phyloP scores from a whole-genome alignment of 1,140 invertebrate genomes.

The Gonatopus flavifemur region DNA sequence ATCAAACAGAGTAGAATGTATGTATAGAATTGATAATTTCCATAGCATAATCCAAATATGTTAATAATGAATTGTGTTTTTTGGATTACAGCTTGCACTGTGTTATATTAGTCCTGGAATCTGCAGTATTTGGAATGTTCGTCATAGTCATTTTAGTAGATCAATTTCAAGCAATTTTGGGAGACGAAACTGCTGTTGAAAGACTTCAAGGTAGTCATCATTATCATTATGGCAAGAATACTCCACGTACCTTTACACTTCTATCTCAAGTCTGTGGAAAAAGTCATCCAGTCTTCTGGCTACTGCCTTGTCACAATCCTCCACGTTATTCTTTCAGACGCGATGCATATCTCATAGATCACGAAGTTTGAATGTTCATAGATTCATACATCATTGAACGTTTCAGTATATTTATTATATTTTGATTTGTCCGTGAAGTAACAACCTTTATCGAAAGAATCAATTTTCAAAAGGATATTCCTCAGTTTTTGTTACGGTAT shows the following conservation, averaged over 20 bases:
- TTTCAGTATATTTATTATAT: background rate
- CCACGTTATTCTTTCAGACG: conserved; percentile 59
- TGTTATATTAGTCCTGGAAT: conserved; percentile 81
- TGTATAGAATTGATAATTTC: conserved; percentile 45
- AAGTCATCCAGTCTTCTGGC: conserved; percentile 68
- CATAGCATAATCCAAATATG: conserved; percentile 1
- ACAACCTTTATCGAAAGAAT: no score
- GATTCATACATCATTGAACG: background rate
- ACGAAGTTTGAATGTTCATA: conserved; percentile 57
- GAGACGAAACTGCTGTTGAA: conserved; percentile 82
- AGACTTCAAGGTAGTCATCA: conserved; percentile 72
- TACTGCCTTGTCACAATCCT: conserved; percentile 65
- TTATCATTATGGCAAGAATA: conserved; percentile 59
- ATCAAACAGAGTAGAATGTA: conserved; percentile 78
- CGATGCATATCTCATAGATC: conserved; percentile 62
- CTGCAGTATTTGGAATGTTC: conserved; percentile 85
- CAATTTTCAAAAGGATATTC: background rate
- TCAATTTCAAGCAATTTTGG: conserved; percentile 83
- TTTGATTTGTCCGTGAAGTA: no score
- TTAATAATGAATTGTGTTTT: conserved; percentile 2
- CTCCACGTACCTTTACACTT: conserved; percentile 65
- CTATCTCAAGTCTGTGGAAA: conserved; percentile 80
- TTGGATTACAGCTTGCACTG: conserved; percentile 78
- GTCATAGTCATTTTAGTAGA: conserved; percentile 87
- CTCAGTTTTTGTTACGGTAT: background rate